Conservation (phyloP, 2,797 vertebrate genomes). For the Coendou prehensilis region DNA sequence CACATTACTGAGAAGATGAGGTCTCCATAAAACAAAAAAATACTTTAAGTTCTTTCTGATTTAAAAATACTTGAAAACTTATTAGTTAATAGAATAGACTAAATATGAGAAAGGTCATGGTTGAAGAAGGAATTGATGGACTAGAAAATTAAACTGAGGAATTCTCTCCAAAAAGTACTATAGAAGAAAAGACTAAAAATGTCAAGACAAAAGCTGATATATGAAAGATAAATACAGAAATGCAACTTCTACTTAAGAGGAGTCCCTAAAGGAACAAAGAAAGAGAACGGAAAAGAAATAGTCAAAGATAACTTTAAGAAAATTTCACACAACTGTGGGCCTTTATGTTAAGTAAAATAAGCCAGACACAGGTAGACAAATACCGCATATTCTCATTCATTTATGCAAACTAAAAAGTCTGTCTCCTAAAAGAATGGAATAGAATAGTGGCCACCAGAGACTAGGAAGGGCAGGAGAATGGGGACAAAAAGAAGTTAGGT, state of each 20-base stretch:
- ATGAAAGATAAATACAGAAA: conserved; percentile 12
- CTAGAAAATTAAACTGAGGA: neutral
- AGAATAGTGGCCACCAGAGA: neutral
- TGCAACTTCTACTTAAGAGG: neutral
- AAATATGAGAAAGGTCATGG: neutral
- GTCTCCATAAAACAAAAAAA: neutral
- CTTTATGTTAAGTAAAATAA: neutral
- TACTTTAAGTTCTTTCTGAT: neutral
- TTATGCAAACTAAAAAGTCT: neutral
- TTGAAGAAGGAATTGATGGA: neutral
- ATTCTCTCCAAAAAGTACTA: neutral
- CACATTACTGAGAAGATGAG: neutral
- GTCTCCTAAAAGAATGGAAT: neutral
- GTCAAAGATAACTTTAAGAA: neutral
- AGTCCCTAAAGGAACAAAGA: neutral
- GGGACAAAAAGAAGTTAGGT: neutral
- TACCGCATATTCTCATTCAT: neutral
- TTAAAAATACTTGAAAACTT: conserved; percentile 34
- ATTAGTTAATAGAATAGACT: neutral
- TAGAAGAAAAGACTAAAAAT: conserved; percentile 17
- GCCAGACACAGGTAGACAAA: neutral
- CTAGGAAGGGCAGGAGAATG: neutral
- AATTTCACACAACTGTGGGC: neutral
- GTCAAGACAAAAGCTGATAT: neutral
- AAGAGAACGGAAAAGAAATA: neutral